A percentile compares a stretch with the other conserved stretches of the same genome.
phyloP scores from a whole-genome alignment of 2,888 invertebrate genomes.

The Conus canariensis region DNA sequence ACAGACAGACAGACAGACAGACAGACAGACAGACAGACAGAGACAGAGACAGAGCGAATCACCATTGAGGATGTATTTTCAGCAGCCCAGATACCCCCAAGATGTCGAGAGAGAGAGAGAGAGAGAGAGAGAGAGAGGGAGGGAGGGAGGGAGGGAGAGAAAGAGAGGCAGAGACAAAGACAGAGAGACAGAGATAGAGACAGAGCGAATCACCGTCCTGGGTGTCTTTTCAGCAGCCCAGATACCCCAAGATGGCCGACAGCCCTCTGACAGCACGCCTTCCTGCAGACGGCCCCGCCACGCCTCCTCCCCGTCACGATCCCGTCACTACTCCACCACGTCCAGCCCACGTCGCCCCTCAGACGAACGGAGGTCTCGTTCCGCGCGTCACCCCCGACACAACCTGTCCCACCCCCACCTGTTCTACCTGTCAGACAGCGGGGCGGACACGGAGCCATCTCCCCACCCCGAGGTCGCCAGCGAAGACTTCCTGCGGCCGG shows the following conservation, averaged over 20 bases:
- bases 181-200: too few relatives aligned
- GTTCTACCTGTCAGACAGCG: background rate
- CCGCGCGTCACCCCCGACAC: background rate
- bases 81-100: too few relatives aligned
- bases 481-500: background rate
- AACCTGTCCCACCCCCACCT: slow-evolving; percentile 15
- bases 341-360: background rate
- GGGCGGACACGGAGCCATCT: too few relatives aligned
- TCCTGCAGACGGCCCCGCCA: background rate
- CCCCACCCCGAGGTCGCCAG: too few relatives aligned
- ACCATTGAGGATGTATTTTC: too few relatives aligned
- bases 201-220: too few relatives aligned
- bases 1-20: background rate
- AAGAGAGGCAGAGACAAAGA: too few relatives aligned
- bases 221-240: background rate
- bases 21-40: too few relatives aligned
- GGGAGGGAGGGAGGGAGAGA: too few relatives aligned
- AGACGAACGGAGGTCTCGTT: background rate
- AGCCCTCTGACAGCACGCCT: background rate
- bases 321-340: background rate
- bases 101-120: too few relatives aligned
- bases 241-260: background rate
- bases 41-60: too few relatives aligned
- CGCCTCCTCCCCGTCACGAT: background rate
- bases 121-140: too few relatives aligned